phyloP scores from a whole-genome alignment of 2,113 vertebrate genomes.

The Xenopus laevis region DNA sequence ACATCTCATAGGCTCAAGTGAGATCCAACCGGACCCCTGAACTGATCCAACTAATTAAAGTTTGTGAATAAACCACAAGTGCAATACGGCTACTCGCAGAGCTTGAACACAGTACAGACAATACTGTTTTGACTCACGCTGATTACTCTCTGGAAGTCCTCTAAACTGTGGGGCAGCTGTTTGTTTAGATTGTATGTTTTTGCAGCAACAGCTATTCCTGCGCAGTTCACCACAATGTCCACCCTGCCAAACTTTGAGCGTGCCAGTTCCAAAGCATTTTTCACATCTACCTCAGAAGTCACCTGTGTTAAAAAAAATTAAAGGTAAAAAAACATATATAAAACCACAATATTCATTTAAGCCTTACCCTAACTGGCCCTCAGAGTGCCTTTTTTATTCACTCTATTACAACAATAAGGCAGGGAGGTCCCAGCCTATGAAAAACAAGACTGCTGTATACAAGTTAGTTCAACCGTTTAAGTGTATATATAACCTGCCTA shows the following conservation, averaged over 20 bases:
- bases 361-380: too few relatives aligned
- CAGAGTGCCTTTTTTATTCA: too few relatives aligned
- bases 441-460: too few relatives aligned
- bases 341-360: too few relatives aligned
- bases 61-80: background rate
- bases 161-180: constrained; percentile 72
- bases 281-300: constrained; percentile 77
- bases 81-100: background rate
- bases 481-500: too few relatives aligned
- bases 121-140: constrained; percentile 64
- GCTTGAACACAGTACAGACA: background rate
- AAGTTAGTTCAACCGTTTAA: too few relatives aligned
- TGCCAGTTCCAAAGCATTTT: constrained; percentile 68
- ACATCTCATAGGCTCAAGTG: too few relatives aligned
- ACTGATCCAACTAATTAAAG: too few relatives aligned
- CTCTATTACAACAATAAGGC: too few relatives aligned
- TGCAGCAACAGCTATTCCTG: constrained; percentile 80
- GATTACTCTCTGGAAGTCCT: constrained; percentile 83
- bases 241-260: constrained; percentile 76
- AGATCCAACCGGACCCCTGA: too few relatives aligned
- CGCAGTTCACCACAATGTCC: constrained; percentile 85
- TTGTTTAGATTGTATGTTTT: constrained; percentile 87
- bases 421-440: too few relatives aligned
- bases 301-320: constrained; percentile 62
- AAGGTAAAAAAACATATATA: too few relatives aligned